A percentile compares a stretch with the other conserved stretches of the same genome.
Conservation (phyloP, 2,888 invertebrate species). For the Hartigia nigra region DNA sequence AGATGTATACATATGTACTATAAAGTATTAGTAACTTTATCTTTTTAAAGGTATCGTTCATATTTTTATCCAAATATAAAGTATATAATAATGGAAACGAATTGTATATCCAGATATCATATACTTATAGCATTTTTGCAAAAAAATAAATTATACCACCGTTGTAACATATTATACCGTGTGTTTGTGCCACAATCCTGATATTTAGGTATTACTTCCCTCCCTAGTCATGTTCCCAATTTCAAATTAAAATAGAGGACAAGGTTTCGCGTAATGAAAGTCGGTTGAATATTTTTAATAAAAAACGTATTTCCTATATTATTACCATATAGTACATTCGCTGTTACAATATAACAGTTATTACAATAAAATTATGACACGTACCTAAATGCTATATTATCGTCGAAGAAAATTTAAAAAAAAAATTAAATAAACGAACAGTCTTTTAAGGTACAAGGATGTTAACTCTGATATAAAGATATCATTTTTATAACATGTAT, state of each 20-base stretch:
- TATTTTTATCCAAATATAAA: background rate
- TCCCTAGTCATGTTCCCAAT: background rate
- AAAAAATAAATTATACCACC: background rate
- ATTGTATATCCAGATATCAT: background rate
- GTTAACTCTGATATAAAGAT: constrained; percentile 23
- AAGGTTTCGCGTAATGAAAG: background rate
- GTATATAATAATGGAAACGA: background rate
- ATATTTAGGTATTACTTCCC: background rate
- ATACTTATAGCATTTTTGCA: background rate
- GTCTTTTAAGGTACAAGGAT: constrained; percentile 41
- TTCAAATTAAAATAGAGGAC: background rate
- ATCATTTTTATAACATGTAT: constrained; percentile 12
- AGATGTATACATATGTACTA: background rate
- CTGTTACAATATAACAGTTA: constrained; percentile 32
- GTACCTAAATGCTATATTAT: constrained; percentile 19
- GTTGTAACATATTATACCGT: background rate
- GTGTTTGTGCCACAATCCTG: background rate
- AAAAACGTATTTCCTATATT: constrained; percentile 42
- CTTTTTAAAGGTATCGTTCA: background rate
- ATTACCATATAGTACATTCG: constrained; percentile 42
- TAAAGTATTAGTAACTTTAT: background rate
- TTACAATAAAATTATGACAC: constrained; percentile 28
- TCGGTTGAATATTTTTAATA: constrained; percentile 25
- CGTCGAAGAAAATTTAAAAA: constrained; percentile 21
- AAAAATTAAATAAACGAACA: constrained; percentile 40